Evolutionary conservation across 2,113 vertebrate genomes (phyloP), one percentile per base, ranked within the genome.

Genomic region (Prolemur simus): DNA sequence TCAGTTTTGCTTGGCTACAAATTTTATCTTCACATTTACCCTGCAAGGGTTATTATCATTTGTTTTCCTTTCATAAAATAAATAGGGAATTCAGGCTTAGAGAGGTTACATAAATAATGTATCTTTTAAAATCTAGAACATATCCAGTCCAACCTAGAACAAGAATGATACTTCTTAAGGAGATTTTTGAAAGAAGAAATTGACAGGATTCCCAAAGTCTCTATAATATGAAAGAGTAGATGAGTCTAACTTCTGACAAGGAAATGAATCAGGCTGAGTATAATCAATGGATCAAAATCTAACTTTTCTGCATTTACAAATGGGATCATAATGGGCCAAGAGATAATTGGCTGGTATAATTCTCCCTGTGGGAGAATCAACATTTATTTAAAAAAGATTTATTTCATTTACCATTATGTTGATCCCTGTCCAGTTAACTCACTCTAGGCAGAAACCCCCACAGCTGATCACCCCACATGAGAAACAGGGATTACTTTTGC

Each of bases 121-220:
- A 47, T 49, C 29, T 92, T 94, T 84, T 20, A 86, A 85, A 94
- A 74, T 71, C 37, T 45, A 32, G 0, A 80, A 21, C 2, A 29
- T 29, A 60, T 47, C 27, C 14, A 73, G 74, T 64, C 91, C 9
- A 87, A 83, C 12, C 10, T 95, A 73, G 63, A 85, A 49, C 18
- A 63, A 64, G 25, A 10, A 66, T 47, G 78, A n/a, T 45, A 32
- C 9, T 49, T 82, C 17, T 64, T 29, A 89, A 91, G 42, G 4
- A 86, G 2, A 34, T 68, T 34, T 89, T 94, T 74, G 20, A 87
- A 92, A 5, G 37, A 56, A 94, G 18, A 84, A 49, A 63, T 83
- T 63, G 10, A 54, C 13, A 89, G 25, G 3, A 0, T 47, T 63
- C 10, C n/a, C 4, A 49, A 39, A 42, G 2, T 5, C 1, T 18